These are phyloP conservation scores for Elephantulus edwardii DNA, from an alignment of 2,113 vertebrate genomes.

Conservation along the genomic window DNA sequence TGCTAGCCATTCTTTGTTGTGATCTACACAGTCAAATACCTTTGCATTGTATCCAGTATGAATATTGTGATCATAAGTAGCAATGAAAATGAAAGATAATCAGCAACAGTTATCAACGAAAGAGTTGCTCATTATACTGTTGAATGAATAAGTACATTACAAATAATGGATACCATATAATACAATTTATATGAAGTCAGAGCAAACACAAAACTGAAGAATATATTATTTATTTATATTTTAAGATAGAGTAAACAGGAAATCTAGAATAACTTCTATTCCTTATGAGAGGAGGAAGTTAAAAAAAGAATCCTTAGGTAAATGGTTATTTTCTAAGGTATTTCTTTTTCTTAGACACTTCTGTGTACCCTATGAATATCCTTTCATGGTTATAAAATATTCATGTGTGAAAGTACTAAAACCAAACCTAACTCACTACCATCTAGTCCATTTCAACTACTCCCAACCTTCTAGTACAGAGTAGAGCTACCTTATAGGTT, in stretches of 20 bases:
- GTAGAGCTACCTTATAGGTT: too few relatives aligned
- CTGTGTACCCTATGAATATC: not conserved
- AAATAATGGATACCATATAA: not conserved
- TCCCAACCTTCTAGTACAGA: too few relatives aligned
- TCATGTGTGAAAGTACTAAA: constrained; percentile 14
- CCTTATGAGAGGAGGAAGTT: not conserved
- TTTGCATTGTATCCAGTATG: not conserved
- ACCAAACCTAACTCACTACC: too few relatives aligned
- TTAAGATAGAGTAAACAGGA: too few relatives aligned
- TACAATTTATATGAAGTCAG: not conserved
- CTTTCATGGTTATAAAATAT: not conserved
- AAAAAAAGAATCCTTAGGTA: not conserved
- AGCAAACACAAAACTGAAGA: too few relatives aligned
- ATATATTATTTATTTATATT: too few relatives aligned
- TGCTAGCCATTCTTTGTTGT: too few relatives aligned
- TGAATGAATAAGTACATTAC: not conserved
- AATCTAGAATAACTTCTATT: too few relatives aligned
- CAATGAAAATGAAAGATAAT: constrained; percentile 16
- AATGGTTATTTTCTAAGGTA: not conserved
- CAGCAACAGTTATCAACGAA: not conserved
- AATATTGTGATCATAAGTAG: not conserved
- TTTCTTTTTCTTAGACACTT: not conserved
- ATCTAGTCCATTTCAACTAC: too few relatives aligned
- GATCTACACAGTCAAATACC: too few relatives aligned
- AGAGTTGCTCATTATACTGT: not conserved